Evolutionary conservation across 2,113 vertebrate species (phyloP), one percentile per base, ranked within the genome.

Genomic region (Pygoscelis antarcticus): DNA sequence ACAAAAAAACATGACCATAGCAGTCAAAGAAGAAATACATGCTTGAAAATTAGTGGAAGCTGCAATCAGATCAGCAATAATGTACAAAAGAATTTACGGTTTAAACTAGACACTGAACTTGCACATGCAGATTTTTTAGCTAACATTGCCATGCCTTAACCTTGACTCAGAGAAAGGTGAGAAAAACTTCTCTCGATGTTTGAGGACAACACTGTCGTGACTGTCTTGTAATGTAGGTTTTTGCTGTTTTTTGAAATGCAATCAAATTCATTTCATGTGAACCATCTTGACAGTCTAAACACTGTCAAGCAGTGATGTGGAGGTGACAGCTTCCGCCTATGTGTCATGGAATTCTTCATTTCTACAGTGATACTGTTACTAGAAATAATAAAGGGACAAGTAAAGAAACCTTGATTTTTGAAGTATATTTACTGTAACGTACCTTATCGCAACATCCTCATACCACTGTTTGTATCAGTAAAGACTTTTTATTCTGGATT

Each of bases 11-110:
- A 66, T 44, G 36, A 76, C 51, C 16, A 66, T 14, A 25, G 23
- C 23, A 92, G 44, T 30, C 34, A 54, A 87, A 91, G 58, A 89
- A 96, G 60, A 92, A 91, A 64, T 8, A 51, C 87, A 90, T 77
- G 89, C 94, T 68, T 83, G 85, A 93, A 94, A 93, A 83, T 96
- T 88, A 97, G 91, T 91, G 79, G 51, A 88, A 88, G 64, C n/a
- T 95, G 64, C 74, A 83, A 65, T 51, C 46, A 58, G 32, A 58
- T 75, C 34, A 95, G 47, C 66, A 94, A 20, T 54, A 69, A 54
- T 0, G 2, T 34, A 66, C 19, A 38, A 25, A 20, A 70, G 32
- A 44, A 60, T 71, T 70, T 32, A 61, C 21, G 16, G 14, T 55
- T 96, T 79, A 76, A 76, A 72, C 20, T 27, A 38, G 36, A 72